Base-by-base conservation (phyloP, 2,888 invertebrate species). In the Parnassius orleans region DNA sequence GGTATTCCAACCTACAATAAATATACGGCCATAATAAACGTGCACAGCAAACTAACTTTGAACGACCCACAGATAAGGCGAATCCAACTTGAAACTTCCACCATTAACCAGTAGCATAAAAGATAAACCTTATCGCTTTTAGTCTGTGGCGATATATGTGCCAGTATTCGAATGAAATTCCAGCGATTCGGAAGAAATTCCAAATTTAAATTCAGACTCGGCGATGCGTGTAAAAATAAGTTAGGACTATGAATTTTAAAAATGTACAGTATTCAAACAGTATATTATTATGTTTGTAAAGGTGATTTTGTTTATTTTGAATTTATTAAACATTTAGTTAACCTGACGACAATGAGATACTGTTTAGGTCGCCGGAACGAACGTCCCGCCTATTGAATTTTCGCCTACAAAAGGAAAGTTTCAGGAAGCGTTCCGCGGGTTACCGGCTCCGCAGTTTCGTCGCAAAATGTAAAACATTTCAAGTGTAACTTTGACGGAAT, bases 301-400 rank as follows among this genome's bases (percentile, higher is more conserved):
- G 7, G 5, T 33, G 5, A 12, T 46, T 46, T 46, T 11, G 66
- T 63, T 63, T 65, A 71, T 71, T 10, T 47, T 52, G 50, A 42
- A 52, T 46, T 46, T 46, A 43, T 70, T 73, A 73, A 79, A 77
- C 74, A 73, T 78, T 19, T 73, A 72, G 74, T 77, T 80, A 81
- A 73, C 76, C 73, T 71, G 68, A 68, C 70, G 71, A 83, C 82
- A 83, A 84, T 80, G 77, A 77, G 73, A 68, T 68, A 73, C 76
- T 74, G 74, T 68, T 71, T 68, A 77, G 73, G 76, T 72, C 69
- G 74, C 73, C 77, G 75, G 74, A 73, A 73, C 74, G 75, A 83
- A 84, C 83, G 84, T 81, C 79, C 80, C 80, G 82, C 82, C 86
- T 86, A 86, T 85, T 84, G 85, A 87, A 84, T 84, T 84, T 85